Evolutionary conservation across 1,140 invertebrate genomes (phyloP).

Genomic region (Drosophila burlai): DNA sequence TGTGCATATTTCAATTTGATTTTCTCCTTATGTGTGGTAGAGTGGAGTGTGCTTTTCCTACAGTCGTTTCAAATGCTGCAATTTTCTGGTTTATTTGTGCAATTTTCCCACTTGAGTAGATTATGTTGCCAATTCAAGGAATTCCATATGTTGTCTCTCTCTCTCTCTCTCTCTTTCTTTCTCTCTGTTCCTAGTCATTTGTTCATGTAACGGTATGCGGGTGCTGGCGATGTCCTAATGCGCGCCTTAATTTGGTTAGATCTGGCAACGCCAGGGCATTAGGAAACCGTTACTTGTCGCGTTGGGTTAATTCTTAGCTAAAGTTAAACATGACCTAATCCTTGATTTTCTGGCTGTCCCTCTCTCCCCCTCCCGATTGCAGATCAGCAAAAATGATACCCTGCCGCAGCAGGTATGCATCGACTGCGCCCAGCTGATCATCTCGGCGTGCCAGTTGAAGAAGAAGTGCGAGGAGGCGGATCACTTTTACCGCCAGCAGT

Average conservation of each 20-base stretch:
- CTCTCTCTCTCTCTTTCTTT: background rate
- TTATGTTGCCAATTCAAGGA: constrained; percentile 47
- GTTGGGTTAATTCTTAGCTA: background rate
- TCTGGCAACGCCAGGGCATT: constrained; percentile 12
- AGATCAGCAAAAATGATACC: constrained; percentile 79
- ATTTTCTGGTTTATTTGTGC: constrained; percentile 63
- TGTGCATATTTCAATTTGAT: constrained; percentile 60
- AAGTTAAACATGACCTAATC: background rate
- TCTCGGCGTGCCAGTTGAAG: constrained; percentile 79
- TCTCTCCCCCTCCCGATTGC: background rate
- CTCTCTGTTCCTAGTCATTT: constrained; percentile 14
- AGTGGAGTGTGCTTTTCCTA: constrained; percentile 37
- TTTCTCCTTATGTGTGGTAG: constrained; percentile 38
- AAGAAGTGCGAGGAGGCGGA: constrained; percentile 84
- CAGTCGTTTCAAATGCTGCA: constrained; percentile 39
- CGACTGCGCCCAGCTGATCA: constrained; percentile 74
- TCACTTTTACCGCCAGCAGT: constrained; percentile 78
- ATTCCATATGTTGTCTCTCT: constrained; percentile 12
- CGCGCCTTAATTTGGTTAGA: background rate
- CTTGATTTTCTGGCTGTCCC: background rate
- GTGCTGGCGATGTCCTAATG: background rate
- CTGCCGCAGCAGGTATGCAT: constrained; percentile 82
- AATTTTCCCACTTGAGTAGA: constrained; percentile 51
- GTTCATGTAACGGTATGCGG: constrained; percentile 8
- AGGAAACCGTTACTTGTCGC: background rate